Base-by-base conservation (phyloP, 2,888 invertebrate genomes). In the Bhutanitis thaidina region DNA sequence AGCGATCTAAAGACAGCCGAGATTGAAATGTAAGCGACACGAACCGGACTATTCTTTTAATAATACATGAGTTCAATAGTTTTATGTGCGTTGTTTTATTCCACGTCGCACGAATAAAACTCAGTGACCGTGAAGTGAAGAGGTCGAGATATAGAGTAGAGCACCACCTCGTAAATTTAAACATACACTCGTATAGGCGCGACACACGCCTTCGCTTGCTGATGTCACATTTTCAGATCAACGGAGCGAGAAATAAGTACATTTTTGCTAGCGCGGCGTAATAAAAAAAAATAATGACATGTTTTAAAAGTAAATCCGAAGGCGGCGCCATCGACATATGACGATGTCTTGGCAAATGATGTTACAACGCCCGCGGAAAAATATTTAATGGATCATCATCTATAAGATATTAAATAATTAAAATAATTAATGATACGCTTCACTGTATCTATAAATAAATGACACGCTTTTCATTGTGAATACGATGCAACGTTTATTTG, bases 181-280 rank as follows among this genome's bases (percentile, higher is more conserved):
- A 64, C 58, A 60, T 58, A 61, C 56, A 55, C 56, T 51, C 36
- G 47, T 57, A 55, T 55, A 56, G 60, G 59, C 59, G 55, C 71
- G 68, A 68, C 70, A 66, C 60, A 65, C 74, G 77, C 73, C 81
- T 78, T 77, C 82, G 77, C 86, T 48, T 61, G 78, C 82, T 80
- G 83, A 86, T 83, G 86, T 86, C 89, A 88, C 86, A 85, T 89
- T 88, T 82, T 85, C 89, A 84, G 85, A 71, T 69, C 89, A 89
- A 59, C 82, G 89, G 87, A 89, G 88, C 89, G 88, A 74, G 82
- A 86, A 88, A 89, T 89, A 89, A 88, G 88, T 86, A 89, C 88
- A 88, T 88, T 83, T 83, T 88, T 88, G 83, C 84, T 80, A 84
- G 73, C 74, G 75, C 77, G 75, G 75, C 74, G 78, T 83, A 79